These are phyloP conservation scores for Dryas iulia DNA, from an alignment of 1,140 invertebrate species.

Conservation along the genomic window DNA sequence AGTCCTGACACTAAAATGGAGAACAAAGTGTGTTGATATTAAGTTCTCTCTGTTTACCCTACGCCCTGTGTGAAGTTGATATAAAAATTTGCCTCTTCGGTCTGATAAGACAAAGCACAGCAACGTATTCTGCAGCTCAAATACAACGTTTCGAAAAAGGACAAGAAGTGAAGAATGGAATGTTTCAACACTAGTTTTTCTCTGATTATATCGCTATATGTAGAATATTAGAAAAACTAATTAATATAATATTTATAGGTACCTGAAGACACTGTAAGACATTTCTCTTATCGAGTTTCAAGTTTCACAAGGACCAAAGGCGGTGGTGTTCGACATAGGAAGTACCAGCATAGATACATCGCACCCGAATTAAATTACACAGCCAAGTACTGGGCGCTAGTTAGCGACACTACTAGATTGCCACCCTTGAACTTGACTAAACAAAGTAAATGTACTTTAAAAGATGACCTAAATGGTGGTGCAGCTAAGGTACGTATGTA, in stretches of 20 bases:
- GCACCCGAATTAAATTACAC: constrained; percentile 73
- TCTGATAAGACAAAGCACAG: too few relatives aligned
- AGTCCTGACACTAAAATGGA: too few relatives aligned
- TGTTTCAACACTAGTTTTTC: too few relatives aligned
- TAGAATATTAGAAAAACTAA: constrained; percentile 41
- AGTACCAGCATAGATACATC: constrained; percentile 68
- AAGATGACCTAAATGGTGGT: constrained; percentile 61
- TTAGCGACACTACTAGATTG: constrained; percentile 62
- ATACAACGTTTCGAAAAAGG: too few relatives aligned
- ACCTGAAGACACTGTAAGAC: constrained; percentile 6
- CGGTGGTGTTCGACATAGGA: constrained; percentile 61
- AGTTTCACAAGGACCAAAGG: constrained; percentile 68
- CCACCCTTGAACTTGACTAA: constrained; percentile 51
- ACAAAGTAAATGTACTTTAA: constrained; percentile 67
- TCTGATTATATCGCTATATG: too few relatives aligned
- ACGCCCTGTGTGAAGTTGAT: too few relatives aligned
- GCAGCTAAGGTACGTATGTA: constrained; percentile 58
- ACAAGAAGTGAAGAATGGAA: too few relatives aligned
- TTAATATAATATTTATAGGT: neutral
- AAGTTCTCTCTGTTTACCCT: too few relatives aligned
- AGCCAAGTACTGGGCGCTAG: constrained; percentile 68
- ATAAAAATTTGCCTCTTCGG: too few relatives aligned
- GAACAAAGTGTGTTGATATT: too few relatives aligned
- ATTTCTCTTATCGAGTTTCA: constrained; percentile 71
- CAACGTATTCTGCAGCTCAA: too few relatives aligned